Conservation (phyloP, 2,113 vertebrate genomes). For the Macrotis lagotis region DNA sequence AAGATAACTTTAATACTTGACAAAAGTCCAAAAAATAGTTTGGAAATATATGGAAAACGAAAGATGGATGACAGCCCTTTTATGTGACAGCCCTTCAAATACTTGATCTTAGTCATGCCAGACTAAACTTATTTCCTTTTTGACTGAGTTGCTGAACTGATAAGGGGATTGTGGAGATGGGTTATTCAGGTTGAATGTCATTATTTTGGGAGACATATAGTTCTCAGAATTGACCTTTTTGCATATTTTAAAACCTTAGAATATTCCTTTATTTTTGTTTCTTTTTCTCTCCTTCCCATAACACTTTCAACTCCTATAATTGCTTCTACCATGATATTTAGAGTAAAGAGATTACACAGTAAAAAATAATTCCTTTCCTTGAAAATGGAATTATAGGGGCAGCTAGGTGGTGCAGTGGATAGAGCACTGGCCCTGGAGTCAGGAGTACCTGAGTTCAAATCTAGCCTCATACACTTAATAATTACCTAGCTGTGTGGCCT, state of each 20-base stretch:
- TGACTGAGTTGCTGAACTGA: neutral
- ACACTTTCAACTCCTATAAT: neutral
- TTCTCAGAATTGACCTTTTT: neutral
- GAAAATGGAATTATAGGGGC: neutral
- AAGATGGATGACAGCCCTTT: neutral
- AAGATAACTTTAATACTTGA: neutral
- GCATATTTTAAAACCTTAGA: neutral
- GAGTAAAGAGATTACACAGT: neutral
- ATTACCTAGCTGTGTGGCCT: too few relatives aligned
- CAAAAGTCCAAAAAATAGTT: neutral
- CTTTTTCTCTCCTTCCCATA: neutral
- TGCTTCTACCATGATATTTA: neutral
- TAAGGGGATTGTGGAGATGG: neutral
- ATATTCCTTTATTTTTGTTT: neutral
- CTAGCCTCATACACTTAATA: too few relatives aligned
- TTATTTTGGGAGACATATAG: neutral
- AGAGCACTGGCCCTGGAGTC: too few relatives aligned
- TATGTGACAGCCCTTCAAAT: neutral
- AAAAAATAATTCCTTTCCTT: neutral
- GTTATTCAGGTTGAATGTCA: neutral
- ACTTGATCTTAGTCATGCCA: neutral
- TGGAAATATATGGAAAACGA: neutral
- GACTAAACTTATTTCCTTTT: neutral
- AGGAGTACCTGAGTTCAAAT: too few relatives aligned
- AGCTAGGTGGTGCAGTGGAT: too few relatives aligned